Conservation (phyloP, 2,113 vertebrate genomes). For the Talpa occidentalis region DNA sequence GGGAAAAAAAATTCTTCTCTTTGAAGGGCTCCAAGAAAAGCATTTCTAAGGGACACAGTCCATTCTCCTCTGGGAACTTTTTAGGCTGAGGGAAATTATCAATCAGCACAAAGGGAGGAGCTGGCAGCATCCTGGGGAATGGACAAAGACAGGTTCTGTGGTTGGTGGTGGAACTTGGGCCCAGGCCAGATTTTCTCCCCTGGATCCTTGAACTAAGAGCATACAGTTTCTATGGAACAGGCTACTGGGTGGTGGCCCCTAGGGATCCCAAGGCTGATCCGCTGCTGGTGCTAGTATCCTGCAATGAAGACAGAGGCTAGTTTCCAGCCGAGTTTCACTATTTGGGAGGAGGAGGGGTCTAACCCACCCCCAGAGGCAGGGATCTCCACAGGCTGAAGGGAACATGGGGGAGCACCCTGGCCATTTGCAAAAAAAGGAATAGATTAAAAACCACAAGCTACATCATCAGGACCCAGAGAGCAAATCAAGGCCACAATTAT, state of each 20-base stretch:
- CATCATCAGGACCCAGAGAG: neutral
- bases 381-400: neutral
- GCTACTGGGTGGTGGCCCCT: neutral
- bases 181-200: accelerated
- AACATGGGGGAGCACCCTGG: accelerated
- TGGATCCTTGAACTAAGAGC: neutral
- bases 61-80: neutral
- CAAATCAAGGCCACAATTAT: constrained; percentile 15
- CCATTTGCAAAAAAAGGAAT: neutral
- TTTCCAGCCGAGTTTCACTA: accelerated
- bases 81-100: neutral
- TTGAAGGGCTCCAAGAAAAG: neutral
- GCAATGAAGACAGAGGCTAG: neutral
- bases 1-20: neutral
- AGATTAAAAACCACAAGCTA: constrained; percentile 54
- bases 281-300: neutral
- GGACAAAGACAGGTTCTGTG: neutral
- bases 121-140: neutral
- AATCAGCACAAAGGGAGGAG: neutral
- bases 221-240: neutral
- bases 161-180: neutral
- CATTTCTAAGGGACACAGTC: neutral
- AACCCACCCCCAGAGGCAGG: neutral
- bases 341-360: accelerated
- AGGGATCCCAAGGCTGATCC: neutral